Conservation (phyloP, 2,797 vertebrate genomes). For the Protosalanx chinensis region DNA sequence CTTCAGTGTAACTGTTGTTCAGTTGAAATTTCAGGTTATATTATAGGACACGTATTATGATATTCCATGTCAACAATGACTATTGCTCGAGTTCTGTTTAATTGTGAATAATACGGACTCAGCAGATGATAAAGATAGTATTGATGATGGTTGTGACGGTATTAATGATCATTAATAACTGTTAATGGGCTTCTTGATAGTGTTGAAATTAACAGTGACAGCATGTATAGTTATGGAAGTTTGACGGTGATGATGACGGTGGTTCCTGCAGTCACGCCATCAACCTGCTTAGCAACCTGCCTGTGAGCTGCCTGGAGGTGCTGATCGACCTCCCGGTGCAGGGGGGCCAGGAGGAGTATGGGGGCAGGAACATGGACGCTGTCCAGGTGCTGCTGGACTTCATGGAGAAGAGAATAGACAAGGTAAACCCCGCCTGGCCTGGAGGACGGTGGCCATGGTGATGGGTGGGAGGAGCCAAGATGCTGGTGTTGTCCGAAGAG, state of each 20-base stretch:
- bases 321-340: constrained; percentile 84
- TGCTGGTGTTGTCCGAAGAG: constrained; percentile 16
- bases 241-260: neutral
- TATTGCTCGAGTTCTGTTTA: too few relatives aligned
- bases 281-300: constrained; percentile 96
- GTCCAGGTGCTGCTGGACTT: constrained; percentile 87
- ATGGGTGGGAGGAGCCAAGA: too few relatives aligned
- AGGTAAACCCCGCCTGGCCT: constrained; percentile 72
- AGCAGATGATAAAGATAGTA: too few relatives aligned
- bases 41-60: too few relatives aligned
- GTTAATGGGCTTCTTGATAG: too few relatives aligned
- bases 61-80: too few relatives aligned
- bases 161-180: too few relatives aligned
- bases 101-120: too few relatives aligned
- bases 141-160: too few relatives aligned
- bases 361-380: constrained; percentile 88
- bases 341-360: constrained; percentile 79
- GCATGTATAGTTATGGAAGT: neutral
- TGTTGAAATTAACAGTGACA: too few relatives aligned
- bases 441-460: too few relatives aligned
- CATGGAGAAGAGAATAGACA: constrained; percentile 97
- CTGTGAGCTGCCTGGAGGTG: constrained; percentile 89
- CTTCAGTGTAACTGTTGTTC: neutral
- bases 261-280: constrained; percentile 81
- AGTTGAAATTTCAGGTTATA: too few relatives aligned